These are phyloP conservation scores for Actenoides hombroni DNA, from an alignment of 2,113 vertebrate species.

Conservation along the genomic window DNA sequence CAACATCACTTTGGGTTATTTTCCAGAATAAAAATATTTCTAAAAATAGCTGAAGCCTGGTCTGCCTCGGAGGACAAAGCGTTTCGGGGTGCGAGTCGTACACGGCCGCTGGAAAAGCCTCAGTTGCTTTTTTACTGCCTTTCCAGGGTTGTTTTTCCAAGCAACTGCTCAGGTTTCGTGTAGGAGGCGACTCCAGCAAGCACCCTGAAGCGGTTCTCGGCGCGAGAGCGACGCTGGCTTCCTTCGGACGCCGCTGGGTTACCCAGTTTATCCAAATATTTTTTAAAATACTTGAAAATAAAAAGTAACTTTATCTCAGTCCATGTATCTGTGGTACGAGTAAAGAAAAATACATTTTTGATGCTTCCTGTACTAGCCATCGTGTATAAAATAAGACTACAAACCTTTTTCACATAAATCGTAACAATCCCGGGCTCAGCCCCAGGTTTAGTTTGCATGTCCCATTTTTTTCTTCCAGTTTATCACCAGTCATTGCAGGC, in stretches of 20 bases:
- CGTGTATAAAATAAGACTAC: background rate
- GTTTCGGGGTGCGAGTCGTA: background rate
- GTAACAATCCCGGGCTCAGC: background rate
- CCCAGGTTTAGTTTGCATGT: background rate
- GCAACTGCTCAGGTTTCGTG: background rate
- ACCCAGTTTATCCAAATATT: background rate
- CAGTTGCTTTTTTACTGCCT: background rate
- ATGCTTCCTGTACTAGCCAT: background rate
- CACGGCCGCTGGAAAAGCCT: background rate
- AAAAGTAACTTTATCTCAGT: background rate
- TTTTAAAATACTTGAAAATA: background rate
- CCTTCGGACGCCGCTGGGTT: background rate
- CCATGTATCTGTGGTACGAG: background rate
- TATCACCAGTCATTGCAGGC: background rate
- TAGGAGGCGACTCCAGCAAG: background rate
- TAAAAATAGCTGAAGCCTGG: background rate
- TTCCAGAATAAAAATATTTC: background rate
- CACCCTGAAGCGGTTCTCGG: background rate
- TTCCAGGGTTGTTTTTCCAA: background rate
- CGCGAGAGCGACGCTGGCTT: fast-evolving
- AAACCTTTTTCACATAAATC: background rate
- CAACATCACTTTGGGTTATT: background rate
- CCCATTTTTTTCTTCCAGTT: background rate
- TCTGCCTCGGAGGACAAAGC: background rate
- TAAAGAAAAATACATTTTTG: background rate